These are phyloP conservation scores for Collichthys lucidus DNA, from an alignment of 2,113 vertebrate genomes.

Conservation along the genomic window DNA sequence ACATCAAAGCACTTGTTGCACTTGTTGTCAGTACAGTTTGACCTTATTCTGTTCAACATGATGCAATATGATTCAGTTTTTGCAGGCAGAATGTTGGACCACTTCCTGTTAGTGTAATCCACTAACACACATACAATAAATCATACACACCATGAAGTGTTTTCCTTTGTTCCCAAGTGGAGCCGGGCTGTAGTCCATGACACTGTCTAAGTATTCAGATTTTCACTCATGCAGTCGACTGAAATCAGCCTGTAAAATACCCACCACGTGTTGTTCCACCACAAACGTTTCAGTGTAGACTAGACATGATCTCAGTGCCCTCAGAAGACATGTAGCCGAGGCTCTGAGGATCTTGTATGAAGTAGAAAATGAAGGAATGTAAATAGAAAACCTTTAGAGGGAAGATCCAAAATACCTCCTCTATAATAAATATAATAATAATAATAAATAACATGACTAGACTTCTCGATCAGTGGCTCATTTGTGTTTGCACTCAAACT, in stretches of 20 bases:
- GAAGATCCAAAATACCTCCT: background rate
- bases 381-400: background rate
- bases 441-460: background rate
- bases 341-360: background rate
- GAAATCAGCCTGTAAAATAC: no score
- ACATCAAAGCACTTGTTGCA: no score
- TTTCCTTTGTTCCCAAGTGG: background rate
- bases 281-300: background rate
- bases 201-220: no score
- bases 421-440: background rate
- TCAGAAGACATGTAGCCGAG: background rate
- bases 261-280: background rate
- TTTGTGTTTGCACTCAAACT: conserved; percentile 17
- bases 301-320: background rate
- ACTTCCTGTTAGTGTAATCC: background rate
- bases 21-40: background rate
- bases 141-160: background rate
- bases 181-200: no score
- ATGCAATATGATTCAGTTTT: background rate
- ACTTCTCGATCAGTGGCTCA: conserved; percentile 9
- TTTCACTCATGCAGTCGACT: no score
- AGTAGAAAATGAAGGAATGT: background rate
- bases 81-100: background rate
- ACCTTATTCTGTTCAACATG: background rate
- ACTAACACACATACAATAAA: background rate